Conservation (phyloP, 2,113 vertebrate genomes). For the Oncorhynchus keta region DNA sequence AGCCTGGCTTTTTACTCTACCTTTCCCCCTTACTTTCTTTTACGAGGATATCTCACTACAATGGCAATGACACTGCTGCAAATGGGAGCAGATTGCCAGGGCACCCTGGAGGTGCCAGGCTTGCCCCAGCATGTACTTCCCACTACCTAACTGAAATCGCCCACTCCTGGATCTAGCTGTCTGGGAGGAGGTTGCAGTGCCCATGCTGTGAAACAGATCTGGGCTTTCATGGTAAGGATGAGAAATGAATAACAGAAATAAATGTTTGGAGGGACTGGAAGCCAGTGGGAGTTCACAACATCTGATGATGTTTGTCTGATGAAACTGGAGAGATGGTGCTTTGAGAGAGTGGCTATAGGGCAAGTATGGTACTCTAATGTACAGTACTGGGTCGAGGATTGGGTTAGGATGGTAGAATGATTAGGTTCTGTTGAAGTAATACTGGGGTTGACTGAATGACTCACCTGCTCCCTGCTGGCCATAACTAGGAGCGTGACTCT, state of each 20-base stretch:
- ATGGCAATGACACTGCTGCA: constrained; percentile 18
- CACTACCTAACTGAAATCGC: constrained; percentile 46
- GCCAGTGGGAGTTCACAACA: background rate
- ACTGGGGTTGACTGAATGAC: constrained; percentile 18
- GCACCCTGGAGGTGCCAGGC: constrained; percentile 46
- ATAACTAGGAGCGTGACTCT: constrained; percentile 37
- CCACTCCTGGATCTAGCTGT: constrained; percentile 26
- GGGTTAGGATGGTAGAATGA: too few species aligned
- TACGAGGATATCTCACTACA: constrained; percentile 23
- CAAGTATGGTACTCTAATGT: too few species aligned
- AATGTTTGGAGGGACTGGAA: constrained; percentile 12
- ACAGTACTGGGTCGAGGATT: too few species aligned
- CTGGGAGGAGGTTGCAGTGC: constrained; percentile 36
- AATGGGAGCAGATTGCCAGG: constrained; percentile 36
- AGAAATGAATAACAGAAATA: background rate
- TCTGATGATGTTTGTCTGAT: constrained; percentile 17
- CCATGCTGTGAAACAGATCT: constrained; percentile 50
- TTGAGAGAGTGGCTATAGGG: background rate
- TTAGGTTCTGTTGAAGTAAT: background rate
- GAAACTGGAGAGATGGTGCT: constrained; percentile 1
- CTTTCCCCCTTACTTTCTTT: background rate
- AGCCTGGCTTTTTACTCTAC: background rate
- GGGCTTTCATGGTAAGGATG: constrained; percentile 25
- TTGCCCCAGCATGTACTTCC: constrained; percentile 52
- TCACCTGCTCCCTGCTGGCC: constrained; percentile 70